Base-by-base conservation (phyloP, 2,888 invertebrate species). In the Tolmerus cingulatus region DNA sequence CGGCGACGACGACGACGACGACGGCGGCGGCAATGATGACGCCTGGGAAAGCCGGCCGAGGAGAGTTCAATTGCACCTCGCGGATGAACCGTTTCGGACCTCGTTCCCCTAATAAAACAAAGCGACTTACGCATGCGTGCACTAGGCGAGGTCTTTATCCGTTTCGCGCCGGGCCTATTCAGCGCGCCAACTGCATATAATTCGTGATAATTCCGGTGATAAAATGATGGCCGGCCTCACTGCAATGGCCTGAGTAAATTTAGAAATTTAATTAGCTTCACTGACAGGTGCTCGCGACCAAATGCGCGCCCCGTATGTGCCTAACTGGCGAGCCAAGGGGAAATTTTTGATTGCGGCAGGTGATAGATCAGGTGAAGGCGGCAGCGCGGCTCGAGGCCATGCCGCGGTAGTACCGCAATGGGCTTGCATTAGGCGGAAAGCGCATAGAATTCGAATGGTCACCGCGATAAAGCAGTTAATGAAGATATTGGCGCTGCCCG, bases 201-300 rank as follows among this genome's bases (percentile, higher is more conserved):
- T 74, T 74, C 85, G 85, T 51, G 85, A 85, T 85, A 85, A 85
- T 85, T 85, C 43, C 46, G 37, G 19, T 16, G 85, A 85, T 85
- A 82, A 85, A 74, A 74, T 30, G 85, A 85, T 85, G 85, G 85
- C 46, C 85, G 43, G 12, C 34, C 23, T 66, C 66, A 19, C 27
- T 66, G 66, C 9, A 5, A 14, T 27, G 66, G 85, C 74, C 43
- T 74, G 85, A 40, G 85, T 74, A 74, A 85, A 85, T 85, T 85
- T 85, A 43, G 85, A 85, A 85, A 85, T 74, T 85, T 85, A 85
- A 85, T 85, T 85, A 85, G 85, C 46, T 85, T 74, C 85, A 85
- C 85, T 74, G 85, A 85, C 85, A 85, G 85, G 85, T 85, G 85
- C 74, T 74, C 46, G 5, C 46, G 74, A 3, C 12, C n/a, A 30